Evolutionary conservation across 92 coral and sea anemone species (phyloP), one percentile per base, ranked within the genome.

Genomic region (Porites evermanni): DNA sequence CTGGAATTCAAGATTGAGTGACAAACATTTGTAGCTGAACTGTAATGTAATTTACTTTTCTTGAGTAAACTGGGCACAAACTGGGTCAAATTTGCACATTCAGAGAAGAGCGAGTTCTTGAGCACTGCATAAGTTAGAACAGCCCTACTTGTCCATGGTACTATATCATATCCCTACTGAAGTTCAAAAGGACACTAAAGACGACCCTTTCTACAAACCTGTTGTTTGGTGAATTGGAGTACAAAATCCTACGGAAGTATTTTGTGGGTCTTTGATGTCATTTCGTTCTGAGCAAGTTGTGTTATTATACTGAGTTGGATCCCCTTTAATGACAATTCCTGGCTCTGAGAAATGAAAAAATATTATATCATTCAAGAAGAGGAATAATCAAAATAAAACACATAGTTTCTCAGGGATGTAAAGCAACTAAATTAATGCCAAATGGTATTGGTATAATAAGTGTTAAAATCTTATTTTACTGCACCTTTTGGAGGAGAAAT

Each of bases 401-500:
- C 47, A 38, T 4, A 56, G 4, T 56, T 56, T 56, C 16, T 56
- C 61, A 56, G 61, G 14, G 60, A 56, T 11, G 14, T 56, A 14
- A 56, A 56, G 61, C 61, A 56, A 14, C 61, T 56, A 14, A 14
- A 14, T 11, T 11, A 56, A 56, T 56, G 61, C 17, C 13, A 56
- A 56, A 56, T 38, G 47, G 47, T 38, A 38, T 38, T 38, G 47
- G 47, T 4, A 38, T 38, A 0, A 4, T 2, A 56, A 56, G 4
- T 14, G 8, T 56, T 11, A 23, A 69, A 47, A 72, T 13, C 8
- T 11, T 14, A 13, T 75, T 23, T n/a, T 23, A 58, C 67, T 75
- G 24, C 64, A 78, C 82, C 82, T 61, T 26, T 78, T 78, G 32
- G 82, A 53, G 11, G 64, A 52, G 74, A 47, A 13, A 21, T 47